A percentile compares a stretch with the other conserved stretches of the same genome.
Conservation (phyloP, 2,797 vertebrate species). For the Hipposideros larvatus region DNA sequence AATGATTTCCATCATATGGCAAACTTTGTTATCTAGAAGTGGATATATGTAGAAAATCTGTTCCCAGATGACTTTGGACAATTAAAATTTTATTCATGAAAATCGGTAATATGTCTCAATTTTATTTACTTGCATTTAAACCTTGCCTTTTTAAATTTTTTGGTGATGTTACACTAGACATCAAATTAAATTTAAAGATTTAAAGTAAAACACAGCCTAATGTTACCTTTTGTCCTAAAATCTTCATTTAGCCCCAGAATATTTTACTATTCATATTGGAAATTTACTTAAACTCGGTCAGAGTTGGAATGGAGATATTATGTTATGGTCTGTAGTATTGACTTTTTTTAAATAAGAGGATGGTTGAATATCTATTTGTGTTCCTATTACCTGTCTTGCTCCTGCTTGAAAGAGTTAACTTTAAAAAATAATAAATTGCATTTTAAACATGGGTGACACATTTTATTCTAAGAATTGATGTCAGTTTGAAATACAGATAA, state of each 20-base stretch:
- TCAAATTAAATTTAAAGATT: slow-evolving; percentile 8
- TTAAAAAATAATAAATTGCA: slow-evolving; percentile 12
- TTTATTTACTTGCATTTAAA: background rate
- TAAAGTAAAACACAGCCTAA: background rate
- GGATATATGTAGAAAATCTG: background rate
- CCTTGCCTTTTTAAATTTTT: background rate
- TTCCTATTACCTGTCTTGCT: background rate
- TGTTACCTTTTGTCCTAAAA: background rate
- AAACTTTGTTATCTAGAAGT: background rate
- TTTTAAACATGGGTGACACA: slow-evolving; percentile 1
- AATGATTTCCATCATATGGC: background rate
- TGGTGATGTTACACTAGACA: background rate
- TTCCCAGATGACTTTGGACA: background rate
- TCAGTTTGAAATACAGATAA: background rate
- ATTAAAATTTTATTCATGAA: background rate
- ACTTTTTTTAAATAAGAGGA: background rate
- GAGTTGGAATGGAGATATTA: background rate
- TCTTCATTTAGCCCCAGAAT: background rate
- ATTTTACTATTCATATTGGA: background rate
- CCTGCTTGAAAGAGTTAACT: background rate
- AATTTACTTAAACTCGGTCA: background rate
- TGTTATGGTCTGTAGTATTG: background rate
- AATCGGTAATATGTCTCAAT: background rate
- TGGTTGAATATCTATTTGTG: background rate
- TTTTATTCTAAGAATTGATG: slow-evolving; percentile 32